Percentiles rank a stretch among this genome's conserved stretches.
Evolutionary conservation across 2,888 invertebrate species (phyloP).

Genomic region (Metallyticus violacea): DNA sequence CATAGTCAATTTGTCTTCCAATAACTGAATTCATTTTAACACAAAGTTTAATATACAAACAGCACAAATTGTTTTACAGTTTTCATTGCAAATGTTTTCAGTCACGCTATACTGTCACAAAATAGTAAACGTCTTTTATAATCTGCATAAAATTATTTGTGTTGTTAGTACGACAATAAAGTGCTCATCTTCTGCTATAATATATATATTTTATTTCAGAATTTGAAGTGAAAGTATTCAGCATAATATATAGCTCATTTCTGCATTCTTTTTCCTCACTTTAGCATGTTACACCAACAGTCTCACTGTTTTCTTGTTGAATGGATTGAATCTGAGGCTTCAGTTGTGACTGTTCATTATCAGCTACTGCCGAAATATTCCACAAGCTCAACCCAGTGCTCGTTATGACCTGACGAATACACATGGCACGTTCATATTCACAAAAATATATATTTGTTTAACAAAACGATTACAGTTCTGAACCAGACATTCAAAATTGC

Average conservation of each 20-base stretch:
- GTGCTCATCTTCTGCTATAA: too few relatives aligned
- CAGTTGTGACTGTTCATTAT: conserved; percentile 94
- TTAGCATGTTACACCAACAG: conserved; percentile 70
- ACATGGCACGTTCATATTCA: too few relatives aligned
- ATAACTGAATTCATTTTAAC: too few relatives aligned
- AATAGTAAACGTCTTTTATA: not conserved
- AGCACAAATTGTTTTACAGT: not conserved
- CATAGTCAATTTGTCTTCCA: not conserved
- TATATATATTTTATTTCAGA: too few relatives aligned
- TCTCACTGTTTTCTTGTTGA: conserved; percentile 94
- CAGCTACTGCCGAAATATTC: conserved; percentile 94
- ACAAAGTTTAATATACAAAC: not conserved
- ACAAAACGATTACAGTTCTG: too few relatives aligned
- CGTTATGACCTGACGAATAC: too few relatives aligned
- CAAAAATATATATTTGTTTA: too few relatives aligned
- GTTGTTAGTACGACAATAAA: too few relatives aligned
- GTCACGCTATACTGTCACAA: not conserved
- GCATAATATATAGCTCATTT: too few relatives aligned
- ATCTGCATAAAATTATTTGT: too few relatives aligned
- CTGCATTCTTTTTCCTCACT: not conserved
- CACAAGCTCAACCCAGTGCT: conserved; percentile 94
- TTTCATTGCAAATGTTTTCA: not conserved
- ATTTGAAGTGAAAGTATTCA: not conserved
- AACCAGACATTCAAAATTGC: too few relatives aligned
- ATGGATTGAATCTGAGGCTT: conserved; percentile 90